These are phyloP conservation scores for Clepsis dumicolana DNA, from an alignment of 2,888 invertebrate genomes.

Conservation along the genomic window DNA sequence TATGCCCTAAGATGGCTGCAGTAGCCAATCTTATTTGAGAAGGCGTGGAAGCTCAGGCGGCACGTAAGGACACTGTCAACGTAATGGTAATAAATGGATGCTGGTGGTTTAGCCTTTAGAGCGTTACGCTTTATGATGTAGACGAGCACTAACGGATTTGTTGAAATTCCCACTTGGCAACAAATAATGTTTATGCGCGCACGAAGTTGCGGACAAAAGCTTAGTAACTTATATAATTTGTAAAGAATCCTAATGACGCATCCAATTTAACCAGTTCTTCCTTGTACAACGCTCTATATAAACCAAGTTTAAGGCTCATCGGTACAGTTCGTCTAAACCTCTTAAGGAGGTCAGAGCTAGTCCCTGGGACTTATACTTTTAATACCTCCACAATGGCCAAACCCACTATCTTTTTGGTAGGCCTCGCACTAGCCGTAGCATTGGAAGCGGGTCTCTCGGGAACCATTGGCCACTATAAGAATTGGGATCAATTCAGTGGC, in stretches of 20 bases:
- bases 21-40: too few species aligned
- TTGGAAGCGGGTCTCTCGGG: background rate
- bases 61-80: too few species aligned
- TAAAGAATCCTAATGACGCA: background rate
- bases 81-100: too few species aligned
- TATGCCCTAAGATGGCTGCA: too few species aligned
- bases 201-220: too few species aligned
- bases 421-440: constrained; percentile 5
- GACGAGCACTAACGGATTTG: too few species aligned
- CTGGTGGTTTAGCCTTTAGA: too few species aligned
- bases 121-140: too few species aligned
- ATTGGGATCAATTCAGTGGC: constrained; percentile 9
- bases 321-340: constrained; percentile 3
- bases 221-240: background rate
- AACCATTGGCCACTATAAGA: background rate
- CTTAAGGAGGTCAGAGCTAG: background rate
- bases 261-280: background rate
- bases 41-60: too few species aligned
- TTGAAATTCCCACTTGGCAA: too few species aligned
- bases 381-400: constrained; percentile 21
- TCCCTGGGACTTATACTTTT: background rate
- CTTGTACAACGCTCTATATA: background rate
- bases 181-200: too few species aligned
- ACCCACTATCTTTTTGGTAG: constrained; percentile 4
- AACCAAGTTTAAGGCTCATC: background rate